Evolutionary conservation across 2,113 vertebrate species (phyloP).

Genomic region (Nasalis larvatus): DNA sequence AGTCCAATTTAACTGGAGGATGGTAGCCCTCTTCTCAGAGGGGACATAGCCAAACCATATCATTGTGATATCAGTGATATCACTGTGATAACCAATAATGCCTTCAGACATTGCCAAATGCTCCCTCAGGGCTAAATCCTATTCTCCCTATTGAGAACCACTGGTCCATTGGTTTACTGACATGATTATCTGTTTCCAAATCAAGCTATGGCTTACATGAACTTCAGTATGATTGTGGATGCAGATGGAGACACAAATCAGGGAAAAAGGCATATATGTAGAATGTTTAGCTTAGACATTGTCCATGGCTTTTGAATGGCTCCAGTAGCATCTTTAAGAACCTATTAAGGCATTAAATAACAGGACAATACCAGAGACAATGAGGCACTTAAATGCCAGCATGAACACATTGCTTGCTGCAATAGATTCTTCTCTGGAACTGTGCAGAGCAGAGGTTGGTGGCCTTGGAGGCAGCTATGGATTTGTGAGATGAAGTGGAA

Average conservation of each 20-base stretch:
- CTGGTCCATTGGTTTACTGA: background rate
- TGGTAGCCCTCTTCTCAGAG: too few relatives aligned
- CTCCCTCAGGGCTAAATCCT: background rate
- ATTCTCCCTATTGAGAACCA: background rate
- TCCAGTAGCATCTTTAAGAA: background rate
- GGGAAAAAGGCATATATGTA: background rate
- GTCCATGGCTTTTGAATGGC: background rate
- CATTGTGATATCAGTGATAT: too few relatives aligned
- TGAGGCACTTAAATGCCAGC: background rate
- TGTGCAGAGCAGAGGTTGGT: background rate
- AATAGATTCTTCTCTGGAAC: background rate
- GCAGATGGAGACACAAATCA: background rate
- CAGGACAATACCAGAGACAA: background rate
- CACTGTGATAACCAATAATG: background rate
- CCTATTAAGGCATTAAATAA: background rate
- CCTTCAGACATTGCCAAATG: background rate
- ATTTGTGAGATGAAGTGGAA: background rate
- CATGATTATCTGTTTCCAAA: constrained; percentile 26
- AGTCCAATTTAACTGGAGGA: too few relatives aligned
- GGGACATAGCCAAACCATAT: too few relatives aligned
- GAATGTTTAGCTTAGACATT: background rate
- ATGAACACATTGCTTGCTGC: background rate
- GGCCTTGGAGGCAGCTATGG: background rate
- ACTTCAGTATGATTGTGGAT: background rate
- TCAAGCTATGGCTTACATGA: background rate